Conservation (phyloP, 2,113 vertebrate genomes). For the Erinaceus europaeus region DNA sequence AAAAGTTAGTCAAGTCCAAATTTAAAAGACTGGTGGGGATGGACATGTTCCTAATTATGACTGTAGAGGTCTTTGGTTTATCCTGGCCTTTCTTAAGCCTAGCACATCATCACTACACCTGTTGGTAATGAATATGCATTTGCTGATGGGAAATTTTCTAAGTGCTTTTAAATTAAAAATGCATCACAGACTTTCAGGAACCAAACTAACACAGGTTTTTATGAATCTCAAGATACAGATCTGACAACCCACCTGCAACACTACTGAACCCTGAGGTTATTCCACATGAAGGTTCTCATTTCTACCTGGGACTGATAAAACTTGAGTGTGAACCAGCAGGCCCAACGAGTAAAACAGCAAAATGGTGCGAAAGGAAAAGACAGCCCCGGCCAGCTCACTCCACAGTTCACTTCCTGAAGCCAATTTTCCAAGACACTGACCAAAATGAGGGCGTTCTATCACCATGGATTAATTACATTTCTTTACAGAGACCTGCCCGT, state of each 20-base stretch:
- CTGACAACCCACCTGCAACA: background rate
- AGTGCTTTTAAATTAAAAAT: slow-evolving; percentile 13
- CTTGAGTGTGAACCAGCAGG: background rate
- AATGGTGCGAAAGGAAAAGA: background rate
- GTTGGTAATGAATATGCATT: background rate
- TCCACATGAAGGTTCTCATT: background rate
- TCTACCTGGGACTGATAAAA: background rate
- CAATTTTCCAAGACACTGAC: background rate
- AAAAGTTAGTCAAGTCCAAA: background rate
- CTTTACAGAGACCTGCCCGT: background rate
- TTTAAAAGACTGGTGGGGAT: background rate
- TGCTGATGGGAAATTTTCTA: background rate
- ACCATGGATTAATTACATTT: background rate
- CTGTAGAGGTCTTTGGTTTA: background rate
- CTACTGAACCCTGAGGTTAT: background rate
- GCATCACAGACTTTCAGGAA: background rate
- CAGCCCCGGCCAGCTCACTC: background rate
- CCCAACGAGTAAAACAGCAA: background rate
- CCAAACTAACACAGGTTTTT: slow-evolving; percentile 20
- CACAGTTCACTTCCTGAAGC: background rate
- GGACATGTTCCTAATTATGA: background rate
- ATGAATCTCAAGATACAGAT: background rate
- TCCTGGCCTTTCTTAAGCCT: background rate
- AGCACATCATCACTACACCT: background rate
- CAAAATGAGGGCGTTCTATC: background rate